Conservation (phyloP, 1,140 invertebrate genomes). For the Euura lappo region DNA sequence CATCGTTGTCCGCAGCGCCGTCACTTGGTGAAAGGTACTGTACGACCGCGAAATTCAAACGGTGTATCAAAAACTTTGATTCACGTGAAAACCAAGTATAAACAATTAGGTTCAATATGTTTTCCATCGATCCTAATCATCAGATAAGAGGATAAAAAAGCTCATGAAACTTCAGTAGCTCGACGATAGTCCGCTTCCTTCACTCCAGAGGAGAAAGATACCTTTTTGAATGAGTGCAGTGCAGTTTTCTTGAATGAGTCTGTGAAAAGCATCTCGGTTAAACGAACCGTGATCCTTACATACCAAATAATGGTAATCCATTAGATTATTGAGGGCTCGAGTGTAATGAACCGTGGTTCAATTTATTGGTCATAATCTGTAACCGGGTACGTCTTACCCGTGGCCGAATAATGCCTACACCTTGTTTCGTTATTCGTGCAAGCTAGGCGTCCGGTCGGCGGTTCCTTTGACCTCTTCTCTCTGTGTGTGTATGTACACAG, state of each 20-base stretch:
- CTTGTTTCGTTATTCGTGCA: constrained; percentile 14
- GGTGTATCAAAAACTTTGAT: too few species aligned
- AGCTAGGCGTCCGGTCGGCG: constrained; percentile 18
- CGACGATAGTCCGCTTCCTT: too few species aligned
- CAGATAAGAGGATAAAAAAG: not conserved
- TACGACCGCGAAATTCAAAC: too few species aligned
- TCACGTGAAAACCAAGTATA: too few species aligned
- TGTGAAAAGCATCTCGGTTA: constrained; percentile 21
- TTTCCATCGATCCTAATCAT: too few species aligned
- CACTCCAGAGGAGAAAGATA: too few species aligned
- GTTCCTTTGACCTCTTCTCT: constrained; percentile 18
- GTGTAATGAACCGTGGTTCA: constrained; percentile 58
- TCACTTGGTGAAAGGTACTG: not conserved
- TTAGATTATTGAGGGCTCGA: constrained; percentile 60
- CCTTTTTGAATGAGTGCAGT: too few species aligned
- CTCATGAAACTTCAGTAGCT: not conserved
- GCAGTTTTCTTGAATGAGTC: too few species aligned
- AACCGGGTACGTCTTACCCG: constrained; percentile 43
- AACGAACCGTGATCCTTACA: constrained; percentile 45
- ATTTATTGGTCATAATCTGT: constrained; percentile 60
- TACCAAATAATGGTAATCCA: constrained; percentile 59
- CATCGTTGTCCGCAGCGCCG: too few species aligned
- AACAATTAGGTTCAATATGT: too few species aligned
- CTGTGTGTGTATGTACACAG: not conserved
- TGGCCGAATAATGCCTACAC: not conserved